Conservation (phyloP, 2,797 vertebrate species). For the Gorsachius magnificus region DNA sequence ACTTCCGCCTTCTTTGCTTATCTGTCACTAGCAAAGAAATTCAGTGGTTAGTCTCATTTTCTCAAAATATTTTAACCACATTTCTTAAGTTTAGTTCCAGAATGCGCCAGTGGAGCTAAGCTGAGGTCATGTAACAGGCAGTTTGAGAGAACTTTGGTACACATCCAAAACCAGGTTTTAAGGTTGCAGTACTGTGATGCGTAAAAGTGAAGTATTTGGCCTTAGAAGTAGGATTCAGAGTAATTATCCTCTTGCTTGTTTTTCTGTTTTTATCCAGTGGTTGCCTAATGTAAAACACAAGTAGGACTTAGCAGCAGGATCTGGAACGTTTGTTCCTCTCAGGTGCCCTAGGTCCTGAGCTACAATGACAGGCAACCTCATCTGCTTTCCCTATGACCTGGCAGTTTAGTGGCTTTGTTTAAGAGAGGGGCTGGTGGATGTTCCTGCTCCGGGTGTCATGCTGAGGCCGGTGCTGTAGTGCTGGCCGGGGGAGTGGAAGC, state of each 20-base stretch:
- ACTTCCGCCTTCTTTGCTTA: not conserved
- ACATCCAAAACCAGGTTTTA: not conserved
- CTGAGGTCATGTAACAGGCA: not conserved
- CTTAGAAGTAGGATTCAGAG: not conserved
- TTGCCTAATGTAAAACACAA: not conserved
- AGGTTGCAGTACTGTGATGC: not conserved
- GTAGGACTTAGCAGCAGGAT: not conserved
- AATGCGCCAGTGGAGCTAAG: not conserved
- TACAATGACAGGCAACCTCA: not conserved
- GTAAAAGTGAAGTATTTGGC: not conserved
- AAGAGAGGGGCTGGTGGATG: not conserved
- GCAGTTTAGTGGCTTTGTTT: not conserved
- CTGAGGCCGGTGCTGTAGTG: not conserved
- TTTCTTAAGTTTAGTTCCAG: not conserved
- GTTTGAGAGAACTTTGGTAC: not conserved
- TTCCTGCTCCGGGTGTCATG: not conserved
- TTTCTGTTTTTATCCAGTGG: not conserved
- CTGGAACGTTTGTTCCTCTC: not conserved
- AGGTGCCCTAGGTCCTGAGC: not conserved
- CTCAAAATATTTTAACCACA: not conserved
- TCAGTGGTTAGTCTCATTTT: not conserved
- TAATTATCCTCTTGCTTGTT: not conserved
- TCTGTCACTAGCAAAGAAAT: not conserved
- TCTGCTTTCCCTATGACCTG: not conserved
- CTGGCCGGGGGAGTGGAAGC: not conserved